A percentile compares a stretch with the other conserved stretches of the same genome.
Conservation (phyloP, 53 echinoderm and acorn worm genomes). For the Henricia sp. region DNA sequence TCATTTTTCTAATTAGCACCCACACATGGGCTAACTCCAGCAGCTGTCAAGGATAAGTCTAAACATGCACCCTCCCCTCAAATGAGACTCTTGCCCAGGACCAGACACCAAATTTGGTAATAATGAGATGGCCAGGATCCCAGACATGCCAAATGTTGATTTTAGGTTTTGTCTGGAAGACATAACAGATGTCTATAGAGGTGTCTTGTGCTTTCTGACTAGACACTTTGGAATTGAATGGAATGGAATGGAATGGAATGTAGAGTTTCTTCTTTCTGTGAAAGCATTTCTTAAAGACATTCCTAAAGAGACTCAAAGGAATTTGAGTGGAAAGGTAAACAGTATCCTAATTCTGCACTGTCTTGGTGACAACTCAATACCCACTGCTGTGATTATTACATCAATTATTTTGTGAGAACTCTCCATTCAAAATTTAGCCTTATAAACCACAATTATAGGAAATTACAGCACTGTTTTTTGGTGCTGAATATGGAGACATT, state of each 20-base stretch:
- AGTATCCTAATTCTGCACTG: not conserved
- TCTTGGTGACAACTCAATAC: not conserved
- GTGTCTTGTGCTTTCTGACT: not conserved
- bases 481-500: too few relatives aligned
- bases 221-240: slow-evolving; percentile 16
- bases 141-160: not conserved
- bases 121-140: slow-evolving; percentile 18
- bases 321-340: not conserved
- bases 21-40: not conserved
- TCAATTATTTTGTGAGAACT: too few relatives aligned
- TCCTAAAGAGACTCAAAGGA: not conserved
- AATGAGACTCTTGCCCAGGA: not conserved
- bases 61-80: not conserved
- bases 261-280: not conserved
- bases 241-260: slow-evolving; percentile 12
- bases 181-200: slow-evolving; percentile 11
- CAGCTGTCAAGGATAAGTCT: not conserved
- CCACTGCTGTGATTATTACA: not conserved
- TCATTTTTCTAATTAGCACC: not conserved
- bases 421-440: too few relatives aligned
- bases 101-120: slow-evolving; percentile 50
- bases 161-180: not conserved
- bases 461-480: too few relatives aligned
- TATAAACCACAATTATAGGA: too few relatives aligned
- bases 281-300: not conserved